These are phyloP conservation scores for Sycobia sp. DNA, from an alignment of 1,140 invertebrate species.

Conservation along the genomic window DNA sequence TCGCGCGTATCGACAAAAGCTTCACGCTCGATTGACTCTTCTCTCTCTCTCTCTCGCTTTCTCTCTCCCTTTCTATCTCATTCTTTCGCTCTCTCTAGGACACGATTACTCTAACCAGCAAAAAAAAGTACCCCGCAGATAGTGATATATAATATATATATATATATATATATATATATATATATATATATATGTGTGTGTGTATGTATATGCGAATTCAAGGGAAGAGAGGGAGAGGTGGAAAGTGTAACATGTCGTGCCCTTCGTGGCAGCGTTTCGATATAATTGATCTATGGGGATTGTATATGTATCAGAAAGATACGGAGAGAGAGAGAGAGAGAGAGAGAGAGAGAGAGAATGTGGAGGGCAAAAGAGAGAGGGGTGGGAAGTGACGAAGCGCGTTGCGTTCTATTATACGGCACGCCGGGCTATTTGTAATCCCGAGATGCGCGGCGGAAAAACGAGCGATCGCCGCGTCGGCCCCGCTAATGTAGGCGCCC, in stretches of 20 bases:
- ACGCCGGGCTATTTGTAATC: conserved; percentile 27
- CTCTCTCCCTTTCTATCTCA: too few species aligned
- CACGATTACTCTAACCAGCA: conserved; percentile 29
- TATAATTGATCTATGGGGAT: conserved; percentile 37
- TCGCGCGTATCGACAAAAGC: conserved; percentile 45
- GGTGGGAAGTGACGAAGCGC: conserved; percentile 9
- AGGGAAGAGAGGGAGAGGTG: background rate
- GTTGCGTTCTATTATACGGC: background rate
- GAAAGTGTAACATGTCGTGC: conserved; percentile 16
- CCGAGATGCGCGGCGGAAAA: too few species aligned
- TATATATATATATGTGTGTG: too few species aligned
- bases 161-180: too few species aligned
- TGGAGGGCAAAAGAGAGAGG: too few species aligned
- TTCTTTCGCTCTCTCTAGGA: too few species aligned
- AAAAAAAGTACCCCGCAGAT: conserved; percentile 23
- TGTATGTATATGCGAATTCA: too few species aligned
- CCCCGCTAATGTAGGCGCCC: background rate
- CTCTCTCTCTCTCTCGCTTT: too few species aligned
- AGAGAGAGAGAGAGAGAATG: too few species aligned
- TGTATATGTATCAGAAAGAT: too few species aligned
- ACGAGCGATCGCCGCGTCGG: too few species aligned
- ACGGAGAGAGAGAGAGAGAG: conserved; percentile 1
- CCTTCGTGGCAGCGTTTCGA: conserved; percentile 35
- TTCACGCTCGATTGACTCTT: conserved; percentile 49
- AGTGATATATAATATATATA: conserved; percentile 2